Conservation (phyloP, 1,140 invertebrate genomes). For the Copidosoma floridanum region DNA sequence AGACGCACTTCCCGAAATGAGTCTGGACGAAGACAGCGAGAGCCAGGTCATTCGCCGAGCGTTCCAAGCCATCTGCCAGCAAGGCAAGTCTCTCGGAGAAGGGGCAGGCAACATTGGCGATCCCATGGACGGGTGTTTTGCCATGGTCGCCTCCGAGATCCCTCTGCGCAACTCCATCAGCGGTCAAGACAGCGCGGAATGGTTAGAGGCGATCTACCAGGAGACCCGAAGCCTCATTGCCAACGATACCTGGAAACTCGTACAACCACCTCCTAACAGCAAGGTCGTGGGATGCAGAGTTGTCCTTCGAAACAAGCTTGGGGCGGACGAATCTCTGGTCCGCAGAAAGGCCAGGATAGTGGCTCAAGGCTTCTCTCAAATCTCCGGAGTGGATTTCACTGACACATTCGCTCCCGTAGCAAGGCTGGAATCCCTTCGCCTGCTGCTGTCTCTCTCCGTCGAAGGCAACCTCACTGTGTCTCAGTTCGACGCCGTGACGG, state of each 20-base stretch:
- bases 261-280: background rate
- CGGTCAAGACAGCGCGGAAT: constrained; percentile 17
- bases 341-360: constrained; percentile 27
- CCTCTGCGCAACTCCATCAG: constrained; percentile 13
- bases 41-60: too few species aligned
- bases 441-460: background rate
- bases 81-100: background rate
- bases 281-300: constrained; percentile 17
- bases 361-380: constrained; percentile 29
- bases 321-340: too few species aligned
- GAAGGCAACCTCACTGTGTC: constrained; percentile 2
- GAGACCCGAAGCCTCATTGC: constrained; percentile 12
- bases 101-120: too few species aligned
- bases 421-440: too few species aligned
- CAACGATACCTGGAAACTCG: constrained; percentile 3
- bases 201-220: constrained; percentile 15
- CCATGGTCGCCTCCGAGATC: constrained; percentile 9
- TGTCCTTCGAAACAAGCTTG: too few species aligned
- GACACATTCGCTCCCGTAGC: too few species aligned
- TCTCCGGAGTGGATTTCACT: too few species aligned
- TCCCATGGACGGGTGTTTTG: too few species aligned
- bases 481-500: constrained; percentile 20
- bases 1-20: too few species aligned
- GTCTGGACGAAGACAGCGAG: background rate
- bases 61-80: too few species aligned